Conservation (phyloP, 2,888 invertebrate genomes). For the Oscheius sp. region DNA sequence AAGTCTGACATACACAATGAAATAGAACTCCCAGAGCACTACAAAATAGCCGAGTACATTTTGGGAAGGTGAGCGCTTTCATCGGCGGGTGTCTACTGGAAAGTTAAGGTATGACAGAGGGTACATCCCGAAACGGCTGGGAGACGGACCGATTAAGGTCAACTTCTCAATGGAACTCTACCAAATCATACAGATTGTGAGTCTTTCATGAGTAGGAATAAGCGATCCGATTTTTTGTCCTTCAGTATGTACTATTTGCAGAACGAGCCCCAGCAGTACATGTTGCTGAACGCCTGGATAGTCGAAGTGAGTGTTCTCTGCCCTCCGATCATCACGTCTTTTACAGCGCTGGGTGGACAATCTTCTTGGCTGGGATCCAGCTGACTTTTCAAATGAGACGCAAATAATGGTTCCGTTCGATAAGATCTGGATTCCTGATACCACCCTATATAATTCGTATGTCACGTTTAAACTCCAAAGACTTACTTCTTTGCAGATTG, state of each 20-base stretch:
- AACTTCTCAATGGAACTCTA: slow-evolving; percentile 71
- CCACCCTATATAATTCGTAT: slow-evolving; percentile 65
- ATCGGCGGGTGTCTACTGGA: slow-evolving; percentile 22
- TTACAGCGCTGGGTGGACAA: slow-evolving; percentile 68
- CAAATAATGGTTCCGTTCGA: slow-evolving; percentile 64
- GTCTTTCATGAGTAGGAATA: slow-evolving; percentile 23
- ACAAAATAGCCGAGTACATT: slow-evolving; percentile 25
- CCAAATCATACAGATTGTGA: slow-evolving; percentile 70
- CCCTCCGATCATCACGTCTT: background rate
- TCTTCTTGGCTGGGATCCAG: slow-evolving; percentile 66
- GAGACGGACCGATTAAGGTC: slow-evolving; percentile 62
- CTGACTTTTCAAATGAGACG: slow-evolving; percentile 58
- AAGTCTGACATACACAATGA: background rate
- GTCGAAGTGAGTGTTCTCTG: slow-evolving; percentile 57
- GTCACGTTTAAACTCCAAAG: slow-evolving; percentile 9
- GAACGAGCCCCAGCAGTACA: slow-evolving; percentile 72
- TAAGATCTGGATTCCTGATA: slow-evolving; percentile 66
- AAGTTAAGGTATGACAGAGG: slow-evolving; percentile 49
- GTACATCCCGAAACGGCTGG: slow-evolving; percentile 39
- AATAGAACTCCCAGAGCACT: slow-evolving; percentile 22
- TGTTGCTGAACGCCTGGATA: slow-evolving; percentile 71
- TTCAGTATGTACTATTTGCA: slow-evolving; percentile 42
- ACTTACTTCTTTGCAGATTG: slow-evolving; percentile 30
- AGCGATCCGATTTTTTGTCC: too few species aligned
- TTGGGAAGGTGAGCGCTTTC: slow-evolving; percentile 2